Evolutionary conservation across 2,888 invertebrate species (phyloP).

Genomic region (Cantharis lateralis): DNA sequence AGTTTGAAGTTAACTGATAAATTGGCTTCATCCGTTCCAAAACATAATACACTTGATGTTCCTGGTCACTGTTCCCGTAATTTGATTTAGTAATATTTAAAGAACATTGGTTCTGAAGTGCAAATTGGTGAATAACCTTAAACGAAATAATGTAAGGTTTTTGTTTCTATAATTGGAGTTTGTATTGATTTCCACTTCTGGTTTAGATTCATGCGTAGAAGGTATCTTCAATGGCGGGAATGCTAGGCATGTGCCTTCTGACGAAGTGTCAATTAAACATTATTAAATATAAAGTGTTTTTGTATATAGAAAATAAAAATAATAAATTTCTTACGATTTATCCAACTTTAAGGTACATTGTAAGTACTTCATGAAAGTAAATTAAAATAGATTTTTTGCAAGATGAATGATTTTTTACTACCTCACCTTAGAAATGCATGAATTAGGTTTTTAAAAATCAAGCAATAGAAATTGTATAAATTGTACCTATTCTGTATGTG

Average conservation of each 20-base stretch:
- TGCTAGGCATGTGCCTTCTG: slow-evolving; percentile 48
- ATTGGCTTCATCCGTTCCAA: neutral
- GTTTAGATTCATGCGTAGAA: slow-evolving; percentile 31
- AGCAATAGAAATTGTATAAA: slow-evolving; percentile 51
- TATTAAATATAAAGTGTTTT: slow-evolving; percentile 30
- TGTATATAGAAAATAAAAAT: neutral
- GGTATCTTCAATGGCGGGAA: slow-evolving; percentile 49
- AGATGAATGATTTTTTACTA: slow-evolving; percentile 27
- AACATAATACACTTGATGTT: neutral
- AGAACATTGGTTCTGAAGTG: neutral
- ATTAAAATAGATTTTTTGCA: neutral
- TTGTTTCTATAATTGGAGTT: slow-evolving; percentile 16
- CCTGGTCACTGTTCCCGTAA: neutral
- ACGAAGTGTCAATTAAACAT: slow-evolving; percentile 48
- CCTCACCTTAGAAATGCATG: slow-evolving; percentile 40
- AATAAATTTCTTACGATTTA: neutral
- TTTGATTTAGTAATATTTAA: neutral
- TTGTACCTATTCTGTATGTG: slow-evolving; percentile 52
- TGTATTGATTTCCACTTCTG: slow-evolving; percentile 33
- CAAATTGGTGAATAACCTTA: neutral
- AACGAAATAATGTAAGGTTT: neutral
- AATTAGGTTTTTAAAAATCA: slow-evolving; percentile 50
- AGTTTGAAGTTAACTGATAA: neutral
- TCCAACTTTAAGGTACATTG: neutral
- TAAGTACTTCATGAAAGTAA: neutral